These are phyloP conservation scores for Lepidocyrtinus sp. DNA, from an alignment of 2,888 invertebrate genomes.

Conservation along the genomic window DNA sequence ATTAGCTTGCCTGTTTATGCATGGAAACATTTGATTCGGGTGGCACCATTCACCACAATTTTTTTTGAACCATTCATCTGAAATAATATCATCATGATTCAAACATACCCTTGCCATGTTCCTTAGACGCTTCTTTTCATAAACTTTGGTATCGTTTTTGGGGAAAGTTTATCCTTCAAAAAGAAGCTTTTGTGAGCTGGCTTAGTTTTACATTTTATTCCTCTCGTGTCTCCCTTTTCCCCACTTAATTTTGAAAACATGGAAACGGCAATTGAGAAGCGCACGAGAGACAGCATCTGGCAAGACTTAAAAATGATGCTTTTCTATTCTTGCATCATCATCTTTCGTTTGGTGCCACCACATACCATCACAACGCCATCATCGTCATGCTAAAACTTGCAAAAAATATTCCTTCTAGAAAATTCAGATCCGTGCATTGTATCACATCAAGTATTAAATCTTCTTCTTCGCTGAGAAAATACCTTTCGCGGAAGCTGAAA, in stretches of 20 bases:
- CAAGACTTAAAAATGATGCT: constrained; percentile 40
- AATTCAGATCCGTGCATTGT: constrained; percentile 27
- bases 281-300: constrained; percentile 29
- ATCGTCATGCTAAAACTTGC: too few relatives aligned
- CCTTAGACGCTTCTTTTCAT: too few relatives aligned
- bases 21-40: too few relatives aligned
- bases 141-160: constrained; percentile 7
- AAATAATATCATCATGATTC: constrained; percentile 50
- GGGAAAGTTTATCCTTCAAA: constrained; percentile 38
- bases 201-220: too few relatives aligned
- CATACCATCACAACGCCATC: too few relatives aligned
- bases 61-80: constrained; percentile 55
- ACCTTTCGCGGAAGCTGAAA: too few relatives aligned
- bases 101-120: too few relatives aligned
- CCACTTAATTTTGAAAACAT: constrained; percentile 33
- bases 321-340: constrained; percentile 44
- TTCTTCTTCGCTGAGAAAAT: too few relatives aligned
- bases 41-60: too few relatives aligned
- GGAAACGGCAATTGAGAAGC: constrained; percentile 1
- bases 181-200: too few relatives aligned
- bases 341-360: too few relatives aligned
- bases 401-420: constrained; percentile 37
- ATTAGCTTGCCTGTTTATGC: too few relatives aligned
- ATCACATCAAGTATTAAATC: neutral
- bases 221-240: neutral